Percentiles rank a stretch among this genome's conserved stretches.
These are phyloP conservation scores for Ophioninae sp. DNA, from an alignment of 2,888 invertebrate species.

Conservation along the genomic window DNA sequence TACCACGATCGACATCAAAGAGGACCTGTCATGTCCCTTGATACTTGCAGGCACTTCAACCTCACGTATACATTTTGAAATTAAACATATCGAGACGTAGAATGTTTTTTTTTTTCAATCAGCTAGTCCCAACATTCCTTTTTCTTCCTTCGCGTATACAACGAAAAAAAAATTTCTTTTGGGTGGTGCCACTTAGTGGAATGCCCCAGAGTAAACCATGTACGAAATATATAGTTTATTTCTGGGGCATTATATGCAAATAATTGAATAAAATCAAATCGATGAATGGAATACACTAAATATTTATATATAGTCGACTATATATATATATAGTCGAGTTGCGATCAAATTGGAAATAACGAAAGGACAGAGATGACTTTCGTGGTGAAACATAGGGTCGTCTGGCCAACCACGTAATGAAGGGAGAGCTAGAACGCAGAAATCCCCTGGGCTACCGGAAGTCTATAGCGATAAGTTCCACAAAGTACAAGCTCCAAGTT, in stretches of 20 bases:
- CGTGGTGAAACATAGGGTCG: background rate
- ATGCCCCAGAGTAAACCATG: background rate
- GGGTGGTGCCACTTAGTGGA: background rate
- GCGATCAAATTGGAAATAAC: constrained; percentile 15
- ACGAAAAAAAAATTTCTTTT: background rate
- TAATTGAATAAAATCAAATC: too few species aligned
- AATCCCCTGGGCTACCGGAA: constrained; percentile 6
- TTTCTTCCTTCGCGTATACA: background rate
- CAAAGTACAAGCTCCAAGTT: constrained; percentile 35
- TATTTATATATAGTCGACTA: background rate
- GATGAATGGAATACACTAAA: too few species aligned
- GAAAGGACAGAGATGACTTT: constrained; percentile 22
- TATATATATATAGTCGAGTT: constrained; percentile 2
- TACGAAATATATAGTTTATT: background rate
- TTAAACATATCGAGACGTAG: background rate
- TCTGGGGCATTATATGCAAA: background rate
- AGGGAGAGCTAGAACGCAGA: constrained; percentile 6
- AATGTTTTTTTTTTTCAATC: background rate
- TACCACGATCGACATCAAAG: background rate
- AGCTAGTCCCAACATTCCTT: background rate
- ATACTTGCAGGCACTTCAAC: background rate
- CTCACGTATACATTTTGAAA: background rate
- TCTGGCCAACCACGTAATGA: background rate
- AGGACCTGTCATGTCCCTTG: background rate
- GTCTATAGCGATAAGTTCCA: constrained; percentile 42